Conservation (phyloP, 2,797 vertebrate genomes). For the Leptatherina wallacei region DNA sequence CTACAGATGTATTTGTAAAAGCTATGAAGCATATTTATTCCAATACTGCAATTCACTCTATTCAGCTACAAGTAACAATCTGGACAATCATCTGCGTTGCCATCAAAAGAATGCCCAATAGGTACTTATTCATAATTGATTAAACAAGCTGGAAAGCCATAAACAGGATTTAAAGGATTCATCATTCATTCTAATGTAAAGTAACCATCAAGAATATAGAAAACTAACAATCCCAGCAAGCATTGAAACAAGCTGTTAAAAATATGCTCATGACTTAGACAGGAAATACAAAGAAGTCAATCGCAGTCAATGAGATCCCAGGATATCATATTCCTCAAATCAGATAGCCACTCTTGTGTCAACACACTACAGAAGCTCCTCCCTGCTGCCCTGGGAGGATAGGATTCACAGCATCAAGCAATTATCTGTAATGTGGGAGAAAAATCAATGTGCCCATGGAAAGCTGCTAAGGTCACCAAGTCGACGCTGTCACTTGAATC, state of each 20-base stretch:
- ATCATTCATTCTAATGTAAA: slow-evolving; percentile 12
- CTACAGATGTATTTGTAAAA: slow-evolving; percentile 56
- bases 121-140: slow-evolving; percentile 63
- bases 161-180: slow-evolving; percentile 28
- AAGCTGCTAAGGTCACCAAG: slow-evolving; percentile 86
- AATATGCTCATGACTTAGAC: slow-evolving; percentile 48
- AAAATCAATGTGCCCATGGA: slow-evolving; percentile 88
- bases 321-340: slow-evolving; percentile 78
- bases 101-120: slow-evolving; percentile 44
- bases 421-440: slow-evolving; percentile 90
- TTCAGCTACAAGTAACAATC: slow-evolving; percentile 42
- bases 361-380: slow-evolving; percentile 76
- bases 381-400: slow-evolving; percentile 85
- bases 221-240: slow-evolving; percentile 15
- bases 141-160: slow-evolving; percentile 44
- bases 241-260: slow-evolving; percentile 38
- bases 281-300: slow-evolving; percentile 71
- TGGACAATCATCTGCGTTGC: slow-evolving; percentile 48
- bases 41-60: slow-evolving; percentile 45
- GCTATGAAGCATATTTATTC: slow-evolving; percentile 35
- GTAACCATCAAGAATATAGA: slow-evolving; percentile 37
- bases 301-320: slow-evolving; percentile 71
- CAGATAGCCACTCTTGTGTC: slow-evolving; percentile 81
- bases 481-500: slow-evolving; percentile 71
- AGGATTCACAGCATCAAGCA: slow-evolving; percentile 89